These are phyloP conservation scores for Drosophila pseudoananassae DNA, from an alignment of 1,140 invertebrate species.

Conservation along the genomic window DNA sequence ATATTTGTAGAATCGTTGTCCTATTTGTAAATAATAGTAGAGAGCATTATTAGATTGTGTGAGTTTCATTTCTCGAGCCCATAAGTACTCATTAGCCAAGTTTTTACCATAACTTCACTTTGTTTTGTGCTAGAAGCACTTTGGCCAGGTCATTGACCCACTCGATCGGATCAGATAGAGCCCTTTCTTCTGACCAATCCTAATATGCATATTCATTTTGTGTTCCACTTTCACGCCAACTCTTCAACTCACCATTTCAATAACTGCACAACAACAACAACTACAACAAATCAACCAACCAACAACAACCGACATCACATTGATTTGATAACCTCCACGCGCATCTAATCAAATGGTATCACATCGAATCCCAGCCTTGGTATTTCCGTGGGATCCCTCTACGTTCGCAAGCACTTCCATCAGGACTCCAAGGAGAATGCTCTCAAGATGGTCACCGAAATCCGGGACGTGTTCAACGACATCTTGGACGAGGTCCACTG, in stretches of 20 bases:
- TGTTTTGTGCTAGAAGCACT: not conserved
- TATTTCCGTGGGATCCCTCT: conserved; percentile 90
- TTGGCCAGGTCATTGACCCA: conserved; percentile 5
- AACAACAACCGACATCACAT: conserved; percentile 46
- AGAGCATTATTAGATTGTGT: too few relatives aligned
- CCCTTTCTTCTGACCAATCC: conserved; percentile 9
- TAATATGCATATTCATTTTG: conserved; percentile 52
- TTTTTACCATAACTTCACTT: not conserved
- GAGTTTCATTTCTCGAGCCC: not conserved
- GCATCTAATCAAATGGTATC: conserved; percentile 39
- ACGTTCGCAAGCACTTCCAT: conserved; percentile 91
- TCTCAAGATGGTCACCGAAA: conserved; percentile 92
- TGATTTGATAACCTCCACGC: conserved; percentile 17
- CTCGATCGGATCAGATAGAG: not conserved
- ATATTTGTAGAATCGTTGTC: too few relatives aligned
- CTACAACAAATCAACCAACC: conserved; percentile 13
- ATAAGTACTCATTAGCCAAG: not conserved
- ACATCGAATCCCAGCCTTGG: conserved; percentile 86
- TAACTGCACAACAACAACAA: conserved; percentile 44
- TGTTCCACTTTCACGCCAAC: conserved; percentile 57
- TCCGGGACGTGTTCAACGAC: conserved; percentile 87
- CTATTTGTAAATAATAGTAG: too few relatives aligned
- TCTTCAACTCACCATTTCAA: conserved; percentile 40
- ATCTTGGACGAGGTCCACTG: conserved; percentile 91
- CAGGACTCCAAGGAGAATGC: conserved; percentile 89